Evolutionary conservation across 2,797 vertebrate species (phyloP).

Genomic region (Lagorchestes hirsutus): DNA sequence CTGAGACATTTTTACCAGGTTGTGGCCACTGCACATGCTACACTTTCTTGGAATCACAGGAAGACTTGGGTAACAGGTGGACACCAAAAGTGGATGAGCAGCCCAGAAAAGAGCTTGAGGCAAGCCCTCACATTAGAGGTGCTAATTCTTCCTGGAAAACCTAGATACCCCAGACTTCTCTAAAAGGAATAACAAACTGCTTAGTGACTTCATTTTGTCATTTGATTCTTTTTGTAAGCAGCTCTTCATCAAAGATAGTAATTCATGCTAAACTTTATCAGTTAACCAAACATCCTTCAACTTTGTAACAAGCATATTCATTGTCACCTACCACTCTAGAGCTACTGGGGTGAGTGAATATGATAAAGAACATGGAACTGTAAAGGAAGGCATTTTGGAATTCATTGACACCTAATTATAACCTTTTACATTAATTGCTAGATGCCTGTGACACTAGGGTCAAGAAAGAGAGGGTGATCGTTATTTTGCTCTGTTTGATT

Average conservation of each 20-base stretch:
- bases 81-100: background rate
- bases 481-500: constrained; percentile 17
- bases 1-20: background rate
- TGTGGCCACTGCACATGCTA: background rate
- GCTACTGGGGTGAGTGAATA: background rate
- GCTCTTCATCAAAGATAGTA: constrained; percentile 23
- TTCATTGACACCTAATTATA: background rate
- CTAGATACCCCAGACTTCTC: no score
- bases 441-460: background rate
- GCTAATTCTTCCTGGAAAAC: no score
- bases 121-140: no score
- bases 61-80: background rate
- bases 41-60: background rate
- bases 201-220: constrained; percentile 61
- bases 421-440: background rate
- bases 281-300: constrained; percentile 53
- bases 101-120: background rate
- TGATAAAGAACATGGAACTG: background rate
- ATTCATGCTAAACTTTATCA: constrained; percentile 57
- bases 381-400: no score
- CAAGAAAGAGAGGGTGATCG: background rate
- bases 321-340: background rate
- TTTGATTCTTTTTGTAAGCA: constrained; percentile 55
- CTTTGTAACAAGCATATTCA: constrained; percentile 16
- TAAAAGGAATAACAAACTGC: constrained; percentile 30